Percentiles rank a stretch among this genome's conserved stretches.
Evolutionary conservation across 2,888 invertebrate genomes (phyloP).

Genomic region (Bellardia bayeri): DNA sequence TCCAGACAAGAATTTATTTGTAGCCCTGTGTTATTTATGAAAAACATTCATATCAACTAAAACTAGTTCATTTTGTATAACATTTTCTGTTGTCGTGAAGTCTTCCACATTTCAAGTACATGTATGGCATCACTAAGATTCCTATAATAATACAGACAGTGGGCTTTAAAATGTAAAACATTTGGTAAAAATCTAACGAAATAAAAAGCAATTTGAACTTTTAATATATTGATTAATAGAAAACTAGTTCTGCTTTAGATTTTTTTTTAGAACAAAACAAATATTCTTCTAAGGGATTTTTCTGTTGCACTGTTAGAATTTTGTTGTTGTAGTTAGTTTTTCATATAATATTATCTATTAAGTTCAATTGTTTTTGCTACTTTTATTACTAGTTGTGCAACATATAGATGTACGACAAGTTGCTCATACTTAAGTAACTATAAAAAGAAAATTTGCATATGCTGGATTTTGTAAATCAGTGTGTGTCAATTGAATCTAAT

Average conservation of each 20-base stretch:
- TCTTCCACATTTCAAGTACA: slow-evolving; percentile 45
- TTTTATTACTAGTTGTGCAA: slow-evolving; percentile 35
- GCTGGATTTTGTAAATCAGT: slow-evolving; percentile 58
- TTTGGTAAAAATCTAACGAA: neutral
- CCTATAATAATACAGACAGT: slow-evolving; percentile 26
- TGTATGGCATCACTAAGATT: slow-evolving; percentile 41
- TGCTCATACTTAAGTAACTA: slow-evolving; percentile 20
- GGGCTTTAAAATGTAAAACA: neutral
- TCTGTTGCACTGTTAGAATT: neutral
- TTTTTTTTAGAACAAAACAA: too few species aligned
- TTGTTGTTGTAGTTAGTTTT: neutral
- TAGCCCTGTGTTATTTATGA: too few species aligned
- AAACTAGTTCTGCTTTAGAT: too few species aligned
- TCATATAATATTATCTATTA: slow-evolving; percentile 46
- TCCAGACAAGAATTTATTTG: too few species aligned
- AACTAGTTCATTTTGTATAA: slow-evolving; percentile 3
- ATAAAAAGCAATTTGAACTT: neutral
- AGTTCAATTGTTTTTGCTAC: slow-evolving; percentile 62
- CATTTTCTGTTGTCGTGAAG: neutral
- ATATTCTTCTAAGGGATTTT: neutral
- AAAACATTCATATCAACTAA: neutral
- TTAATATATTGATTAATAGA: too few species aligned
- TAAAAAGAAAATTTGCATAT: slow-evolving; percentile 62
- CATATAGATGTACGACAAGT: neutral
- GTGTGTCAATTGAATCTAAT: slow-evolving; percentile 75